phyloP scores from a whole-genome alignment of 1,140 invertebrate genomes.

The Centruroides vittatus region DNA sequence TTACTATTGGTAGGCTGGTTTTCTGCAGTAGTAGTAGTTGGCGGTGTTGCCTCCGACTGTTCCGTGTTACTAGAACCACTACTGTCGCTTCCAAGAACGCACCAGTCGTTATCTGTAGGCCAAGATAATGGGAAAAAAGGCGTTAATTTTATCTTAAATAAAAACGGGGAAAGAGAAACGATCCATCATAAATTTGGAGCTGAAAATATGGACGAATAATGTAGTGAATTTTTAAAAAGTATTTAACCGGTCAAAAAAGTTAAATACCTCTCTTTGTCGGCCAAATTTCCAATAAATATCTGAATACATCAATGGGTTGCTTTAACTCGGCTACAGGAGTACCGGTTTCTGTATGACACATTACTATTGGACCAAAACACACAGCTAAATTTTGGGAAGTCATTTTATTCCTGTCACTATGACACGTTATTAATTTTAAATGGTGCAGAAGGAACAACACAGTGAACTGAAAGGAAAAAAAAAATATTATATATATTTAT shows the following conservation, averaged over 20 bases:
- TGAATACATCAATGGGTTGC: conserved; percentile 23
- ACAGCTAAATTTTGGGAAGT: conserved; percentile 81
- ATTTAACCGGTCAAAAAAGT: background rate
- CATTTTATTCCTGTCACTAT: conserved; percentile 89
- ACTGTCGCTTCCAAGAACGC: conserved; percentile 6
- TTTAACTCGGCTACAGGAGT: conserved; percentile 16
- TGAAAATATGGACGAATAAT: too few relatives aligned
- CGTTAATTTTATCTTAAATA: background rate
- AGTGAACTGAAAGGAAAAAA: conserved; percentile 49
- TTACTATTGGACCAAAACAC: conserved; percentile 84
- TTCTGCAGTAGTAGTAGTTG: too few relatives aligned
- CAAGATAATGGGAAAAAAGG: background rate
- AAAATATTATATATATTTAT: background rate
- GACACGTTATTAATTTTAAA: conserved; percentile 73
- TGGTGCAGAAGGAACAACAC: conserved; percentile 85
- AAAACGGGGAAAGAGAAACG: background rate
- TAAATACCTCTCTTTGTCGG: conserved; percentile 45
- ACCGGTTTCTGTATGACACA: conserved; percentile 54
- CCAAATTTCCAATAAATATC: conserved; percentile 71
- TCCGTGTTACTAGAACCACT: conserved; percentile 7
- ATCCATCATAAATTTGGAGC: too few relatives aligned
- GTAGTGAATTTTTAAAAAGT: too few relatives aligned
- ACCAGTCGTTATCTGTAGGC: background rate
- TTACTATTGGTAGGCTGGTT: background rate
- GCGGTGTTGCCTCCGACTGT: conserved; percentile 1